Percentiles rank a stretch among this genome's conserved stretches.
Evolutionary conservation across 2,888 invertebrate genomes (phyloP).

Genomic region (Yponomeuta evonymella): DNA sequence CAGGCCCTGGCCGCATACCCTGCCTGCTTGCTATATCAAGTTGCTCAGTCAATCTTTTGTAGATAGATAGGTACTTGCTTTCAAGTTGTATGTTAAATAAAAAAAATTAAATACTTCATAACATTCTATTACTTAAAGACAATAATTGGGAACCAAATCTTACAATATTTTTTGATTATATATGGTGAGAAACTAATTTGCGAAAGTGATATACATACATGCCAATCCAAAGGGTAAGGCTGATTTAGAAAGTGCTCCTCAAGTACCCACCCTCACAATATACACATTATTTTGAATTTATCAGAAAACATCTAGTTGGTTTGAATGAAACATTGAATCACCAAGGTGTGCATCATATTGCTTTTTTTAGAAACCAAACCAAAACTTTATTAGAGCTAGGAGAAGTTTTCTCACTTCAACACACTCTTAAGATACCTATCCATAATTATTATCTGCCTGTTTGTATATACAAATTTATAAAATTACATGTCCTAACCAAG

Average conservation of each 20-base stretch:
- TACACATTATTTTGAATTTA: background rate
- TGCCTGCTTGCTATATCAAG: too few species aligned
- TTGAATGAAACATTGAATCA: too few species aligned
- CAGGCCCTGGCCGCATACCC: too few species aligned
- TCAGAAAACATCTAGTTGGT: background rate
- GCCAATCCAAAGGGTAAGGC: constrained; percentile 16
- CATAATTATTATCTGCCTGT: constrained; percentile 47
- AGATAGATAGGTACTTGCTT: background rate
- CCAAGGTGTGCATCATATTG: too few species aligned
- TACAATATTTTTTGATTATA: constrained; percentile 26
- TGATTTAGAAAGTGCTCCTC: constrained; percentile 18
- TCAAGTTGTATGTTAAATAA: constrained; percentile 4
- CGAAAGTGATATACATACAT: constrained; percentile 13
- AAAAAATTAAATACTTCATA: constrained; percentile 16
- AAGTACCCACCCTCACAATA: background rate
- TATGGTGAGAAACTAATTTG: constrained; percentile 15
- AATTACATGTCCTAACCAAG: constrained; percentile 36
- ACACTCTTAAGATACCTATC: constrained; percentile 15
- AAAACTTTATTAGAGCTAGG: background rate
- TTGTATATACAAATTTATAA: constrained; percentile 63
- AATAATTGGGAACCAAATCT: constrained; percentile 51
- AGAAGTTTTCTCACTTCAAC: background rate
- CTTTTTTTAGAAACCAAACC: background rate
- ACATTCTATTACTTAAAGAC: constrained; percentile 28
- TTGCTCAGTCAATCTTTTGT: background rate